Evolutionary conservation across 2,113 vertebrate genomes (phyloP).

Genomic region (Rhinolophus ferrumequinum): DNA sequence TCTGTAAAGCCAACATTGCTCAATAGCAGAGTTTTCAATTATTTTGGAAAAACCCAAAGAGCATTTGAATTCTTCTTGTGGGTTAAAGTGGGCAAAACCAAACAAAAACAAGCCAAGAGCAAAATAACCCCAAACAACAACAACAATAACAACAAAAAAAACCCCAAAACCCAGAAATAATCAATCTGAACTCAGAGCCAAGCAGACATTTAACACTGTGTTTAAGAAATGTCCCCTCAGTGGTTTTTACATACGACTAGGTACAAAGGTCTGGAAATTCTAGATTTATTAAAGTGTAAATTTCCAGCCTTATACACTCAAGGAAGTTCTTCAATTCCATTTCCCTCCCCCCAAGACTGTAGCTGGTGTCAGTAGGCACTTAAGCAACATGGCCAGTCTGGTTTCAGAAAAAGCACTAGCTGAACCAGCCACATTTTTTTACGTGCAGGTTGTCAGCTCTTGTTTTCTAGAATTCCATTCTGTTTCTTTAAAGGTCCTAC

Average conservation of each 20-base stretch:
- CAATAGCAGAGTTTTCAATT: background rate
- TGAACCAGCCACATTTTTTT: background rate
- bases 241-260: background rate
- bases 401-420: background rate
- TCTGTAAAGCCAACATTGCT: background rate
- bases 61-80: background rate
- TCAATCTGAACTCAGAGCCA: background rate
- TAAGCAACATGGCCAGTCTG: background rate
- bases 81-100: background rate
- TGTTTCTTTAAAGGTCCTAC: background rate
- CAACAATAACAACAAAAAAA: background rate
- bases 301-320: background rate
- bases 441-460: slow-evolving; percentile 20
- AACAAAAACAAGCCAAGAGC: background rate
- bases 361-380: background rate
- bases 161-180: background rate
- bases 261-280: background rate
- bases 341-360: background rate
- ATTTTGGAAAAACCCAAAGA: background rate
- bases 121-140: background rate
- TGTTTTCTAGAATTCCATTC: background rate
- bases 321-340: background rate
- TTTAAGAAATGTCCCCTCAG: background rate
- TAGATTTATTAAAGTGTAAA: background rate
- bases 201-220: background rate